These are phyloP conservation scores for Mythimna loreyi DNA, from an alignment of 2,888 invertebrate species.

Conservation along the genomic window DNA sequence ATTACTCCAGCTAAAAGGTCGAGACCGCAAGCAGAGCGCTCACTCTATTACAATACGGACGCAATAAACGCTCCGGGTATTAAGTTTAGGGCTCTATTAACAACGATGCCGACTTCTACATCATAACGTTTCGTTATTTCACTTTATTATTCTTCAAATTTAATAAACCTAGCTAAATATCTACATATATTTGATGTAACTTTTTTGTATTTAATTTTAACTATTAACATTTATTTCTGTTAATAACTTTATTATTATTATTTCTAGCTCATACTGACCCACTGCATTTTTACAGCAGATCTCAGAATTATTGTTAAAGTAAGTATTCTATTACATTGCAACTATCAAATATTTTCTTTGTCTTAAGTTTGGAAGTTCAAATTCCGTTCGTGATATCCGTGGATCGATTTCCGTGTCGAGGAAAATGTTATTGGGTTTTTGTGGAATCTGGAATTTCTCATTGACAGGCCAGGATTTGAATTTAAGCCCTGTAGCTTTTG, in stretches of 20 bases:
- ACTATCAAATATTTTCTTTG: not conserved
- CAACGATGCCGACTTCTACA: conserved; percentile 24
- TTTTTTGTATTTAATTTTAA: not conserved
- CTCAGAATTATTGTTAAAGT: no score
- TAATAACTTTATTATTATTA: no score
- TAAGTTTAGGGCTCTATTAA: conserved; percentile 60
- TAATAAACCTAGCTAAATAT: not conserved
- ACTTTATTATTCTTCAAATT: conserved; percentile 9
- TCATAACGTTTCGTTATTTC: conserved; percentile 28
- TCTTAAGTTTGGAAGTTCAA: not conserved
- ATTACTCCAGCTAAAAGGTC: conserved; percentile 76
- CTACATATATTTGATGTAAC: not conserved
- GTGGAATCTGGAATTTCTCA: not conserved
- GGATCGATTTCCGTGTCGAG: not conserved
- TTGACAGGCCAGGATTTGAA: not conserved
- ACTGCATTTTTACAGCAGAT: no score
- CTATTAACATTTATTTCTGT: not conserved
- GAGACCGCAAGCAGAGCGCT: conserved; percentile 72
- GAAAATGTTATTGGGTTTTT: not conserved
- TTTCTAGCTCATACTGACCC: no score
- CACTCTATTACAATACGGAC: conserved; percentile 63
- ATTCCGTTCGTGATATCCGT: not conserved
- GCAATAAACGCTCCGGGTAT: conserved; percentile 54
- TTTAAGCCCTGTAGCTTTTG: not conserved
- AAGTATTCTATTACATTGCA: no score